Base-by-base conservation (phyloP, 2,797 vertebrate genomes). In the Cirrhinus molitorella region DNA sequence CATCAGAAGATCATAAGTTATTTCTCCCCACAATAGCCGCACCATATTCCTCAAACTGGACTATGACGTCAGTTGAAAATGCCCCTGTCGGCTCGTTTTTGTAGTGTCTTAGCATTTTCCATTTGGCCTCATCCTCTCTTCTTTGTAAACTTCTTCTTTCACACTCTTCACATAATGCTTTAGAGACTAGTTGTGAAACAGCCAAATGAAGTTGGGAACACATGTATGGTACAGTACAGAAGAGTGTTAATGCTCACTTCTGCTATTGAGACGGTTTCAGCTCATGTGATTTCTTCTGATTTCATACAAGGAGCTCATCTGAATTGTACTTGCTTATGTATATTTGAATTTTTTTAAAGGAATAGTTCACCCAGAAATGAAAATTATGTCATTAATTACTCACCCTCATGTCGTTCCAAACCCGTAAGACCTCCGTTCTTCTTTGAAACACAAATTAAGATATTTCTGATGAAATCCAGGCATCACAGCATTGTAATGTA, bases 121-220 rank as follows among this genome's bases (percentile, higher is more conserved):
- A 82, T 66, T 66, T 28, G 45, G 5, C 55, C 28, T 75, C 61
- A 65, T 74, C 59, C 34, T 82, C 47, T 55, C 16, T 55, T 55
- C 19, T 49, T 57, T 45, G 72, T 57, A 9, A 68, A 77, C 61
- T 83, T 83, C 81, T 55, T 67, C 63, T 83, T 83, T 83, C 19
- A 0, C 14, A 67, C 51, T 37, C 61, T 47, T 51, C 70, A 74
- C 4, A 0, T 51, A 71, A 66, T 78, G 43, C 57, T 65, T n/a
- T 4, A 81, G 55, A 57, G 45, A 43, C 23, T 37, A 51, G 17
- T 83, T 83, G 73, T n/a, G 49, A 76, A 83, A 68, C 63, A 16
- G 37, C 10, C 49, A 57, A 23, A 28, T 76, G 23, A 55, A 45
- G 49, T 43, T 57, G 13, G 72, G 61, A 83, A 31, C 61, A 31